These are phyloP conservation scores for Uloborus plumipes DNA, from an alignment of 2,888 invertebrate genomes.

Conservation along the genomic window DNA sequence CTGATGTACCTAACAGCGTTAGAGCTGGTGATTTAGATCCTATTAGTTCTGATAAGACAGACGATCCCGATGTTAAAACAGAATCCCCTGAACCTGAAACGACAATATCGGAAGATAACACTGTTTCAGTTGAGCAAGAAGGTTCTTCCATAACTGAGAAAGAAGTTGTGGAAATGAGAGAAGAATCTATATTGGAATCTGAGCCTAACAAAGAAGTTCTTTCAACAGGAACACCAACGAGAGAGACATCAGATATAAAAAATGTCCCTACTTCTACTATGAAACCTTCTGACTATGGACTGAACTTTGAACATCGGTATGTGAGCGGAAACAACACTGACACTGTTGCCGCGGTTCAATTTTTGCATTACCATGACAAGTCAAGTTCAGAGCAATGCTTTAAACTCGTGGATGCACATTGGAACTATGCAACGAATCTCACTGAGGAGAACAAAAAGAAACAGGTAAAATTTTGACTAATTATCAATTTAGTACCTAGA, in stretches of 20 bases:
- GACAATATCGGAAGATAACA: not conserved
- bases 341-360: constrained; percentile 46
- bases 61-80: not conserved
- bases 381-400: constrained; percentile 52
- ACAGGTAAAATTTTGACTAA: constrained; percentile 27
- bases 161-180: not conserved
- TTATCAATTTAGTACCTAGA: too few relatives aligned
- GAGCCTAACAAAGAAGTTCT: too few relatives aligned
- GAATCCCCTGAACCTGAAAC: not conserved
- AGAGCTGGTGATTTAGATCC: not conserved
- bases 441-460: constrained; percentile 61
- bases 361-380: constrained; percentile 53
- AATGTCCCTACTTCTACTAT: not conserved
- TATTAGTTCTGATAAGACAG: not conserved
- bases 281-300: constrained; percentile 6
- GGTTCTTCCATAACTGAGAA: not conserved
- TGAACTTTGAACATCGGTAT: constrained; percentile 29
- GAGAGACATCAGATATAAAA: not conserved
- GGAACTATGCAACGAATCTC: constrained; percentile 59
- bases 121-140: not conserved
- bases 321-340: constrained; percentile 55
- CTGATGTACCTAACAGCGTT: not conserved
- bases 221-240: not conserved
- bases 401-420: constrained; percentile 49
- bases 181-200: not conserved